Evolutionary conservation across 2,888 invertebrate species (phyloP), one percentile per base, ranked within the genome.

Genomic region (Agrochola litura): DNA sequence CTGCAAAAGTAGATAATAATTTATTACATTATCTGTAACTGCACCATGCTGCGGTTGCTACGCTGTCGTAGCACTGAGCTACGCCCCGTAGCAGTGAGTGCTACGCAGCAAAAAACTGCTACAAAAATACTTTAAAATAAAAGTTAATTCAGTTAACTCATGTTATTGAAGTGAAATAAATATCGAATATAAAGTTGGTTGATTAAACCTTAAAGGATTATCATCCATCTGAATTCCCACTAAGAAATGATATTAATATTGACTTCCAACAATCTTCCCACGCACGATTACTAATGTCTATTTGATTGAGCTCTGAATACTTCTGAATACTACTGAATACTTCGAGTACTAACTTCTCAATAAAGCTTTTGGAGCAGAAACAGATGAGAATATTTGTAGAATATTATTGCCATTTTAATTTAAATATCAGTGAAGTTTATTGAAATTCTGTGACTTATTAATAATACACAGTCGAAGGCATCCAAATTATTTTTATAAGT

Each of bases 251-350:
- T 64, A 81, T 66, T 66, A 54, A 60, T 79, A 79, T 71, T 63
- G 22, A 14, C 52, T 58, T 30, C 12, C 30, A 16, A 30, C 63
- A 25, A 66, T 77, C 25, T 30, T n/a, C 68, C 65, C n/a, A 63
- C 58, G 41, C 52, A 58, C 60, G 19, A 58, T 61, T 46, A 65
- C 61, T 72, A 69, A 84, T 72, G 61, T 41, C 9, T 46, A 52
- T 75, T 82, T 79, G 60, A 84, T 79, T 84, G 81, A 80, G 52
- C 30, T 60, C 37, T 58, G 54, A 63, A 58, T 65, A 43, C n/a
- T n/a, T n/a, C n/a, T n/a, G n/a, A n/a, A n/a, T n/a, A n/a, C n/a
- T n/a, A n/a, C n/a, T n/a, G n/a, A 73, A 68, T 69, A 69, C 16
- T 65, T 63, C 8, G 52, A 56, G n/a, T 19, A 63, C 4, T n/a